Evolutionary conservation across 2,888 invertebrate species (phyloP).

Genomic region (Ichneumoninae sp.): DNA sequence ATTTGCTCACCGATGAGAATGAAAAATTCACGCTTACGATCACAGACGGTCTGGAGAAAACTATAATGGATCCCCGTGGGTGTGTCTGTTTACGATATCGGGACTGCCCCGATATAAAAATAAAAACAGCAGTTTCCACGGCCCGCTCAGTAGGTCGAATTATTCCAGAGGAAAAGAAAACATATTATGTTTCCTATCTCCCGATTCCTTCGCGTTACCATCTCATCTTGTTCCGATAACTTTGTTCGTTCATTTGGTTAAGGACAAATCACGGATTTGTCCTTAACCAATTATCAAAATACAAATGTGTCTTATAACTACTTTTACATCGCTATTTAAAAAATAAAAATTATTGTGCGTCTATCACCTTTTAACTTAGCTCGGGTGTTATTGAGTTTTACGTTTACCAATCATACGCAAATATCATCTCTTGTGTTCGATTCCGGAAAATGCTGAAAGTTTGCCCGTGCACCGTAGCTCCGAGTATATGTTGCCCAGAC

Average conservation of each 20-base stretch:
- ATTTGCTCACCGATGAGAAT: slow-evolving; percentile 3
- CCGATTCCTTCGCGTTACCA: background rate
- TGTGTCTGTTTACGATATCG: slow-evolving; percentile 56
- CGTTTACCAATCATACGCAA: no score
- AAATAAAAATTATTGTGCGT: no score
- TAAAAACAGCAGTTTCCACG: slow-evolving; percentile 29
- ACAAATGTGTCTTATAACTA: no score
- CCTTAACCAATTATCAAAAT: no score
- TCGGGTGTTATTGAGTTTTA: no score
- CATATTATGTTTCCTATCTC: background rate
- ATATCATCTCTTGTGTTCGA: no score
- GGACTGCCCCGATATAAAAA: slow-evolving; percentile 51
- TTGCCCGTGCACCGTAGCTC: no score
- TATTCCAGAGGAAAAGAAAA: slow-evolving; percentile 6
- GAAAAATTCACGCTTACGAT: slow-evolving; percentile 6
- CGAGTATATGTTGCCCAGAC: no score
- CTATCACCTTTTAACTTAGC: no score
- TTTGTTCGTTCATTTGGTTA: background rate
- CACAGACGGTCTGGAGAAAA: slow-evolving; percentile 30
- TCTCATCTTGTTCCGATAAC: background rate
- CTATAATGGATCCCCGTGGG: slow-evolving; percentile 50
- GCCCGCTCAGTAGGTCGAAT: background rate
- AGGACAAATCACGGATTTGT: no score
- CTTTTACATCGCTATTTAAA: no score
- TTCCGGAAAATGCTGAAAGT: no score